Percentiles rank a stretch among this genome's conserved stretches.
Evolutionary conservation across 2,888 invertebrate genomes (phyloP).

Genomic region (Ophraella communa): DNA sequence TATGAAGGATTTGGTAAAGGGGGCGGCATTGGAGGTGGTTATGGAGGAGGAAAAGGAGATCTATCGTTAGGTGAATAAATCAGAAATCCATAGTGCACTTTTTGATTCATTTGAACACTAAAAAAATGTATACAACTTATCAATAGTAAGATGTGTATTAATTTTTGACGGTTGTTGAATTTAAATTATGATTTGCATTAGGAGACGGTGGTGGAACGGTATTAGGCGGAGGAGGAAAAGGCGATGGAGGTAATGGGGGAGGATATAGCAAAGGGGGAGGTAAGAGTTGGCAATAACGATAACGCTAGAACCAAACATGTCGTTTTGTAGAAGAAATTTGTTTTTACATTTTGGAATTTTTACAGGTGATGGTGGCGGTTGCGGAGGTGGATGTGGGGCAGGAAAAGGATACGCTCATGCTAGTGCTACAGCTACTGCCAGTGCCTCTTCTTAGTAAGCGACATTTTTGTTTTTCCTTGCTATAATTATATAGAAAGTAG

Average conservation of each 20-base stretch:
- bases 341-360: background rate
- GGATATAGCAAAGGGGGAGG: background rate
- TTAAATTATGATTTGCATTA: background rate
- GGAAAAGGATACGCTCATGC: constrained; percentile 4
- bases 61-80: constrained; percentile 14
- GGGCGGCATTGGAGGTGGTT: background rate
- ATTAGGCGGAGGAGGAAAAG: background rate
- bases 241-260: constrained; percentile 8
- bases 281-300: background rate
- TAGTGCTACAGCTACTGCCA: constrained; percentile 10
- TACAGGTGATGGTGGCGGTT: constrained; percentile 26
- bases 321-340: no score
- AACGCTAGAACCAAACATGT: no score
- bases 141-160: no score
- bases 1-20: background rate
- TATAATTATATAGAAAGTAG: no score
- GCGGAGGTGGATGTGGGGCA: constrained; percentile 14
- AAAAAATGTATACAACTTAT: no score
- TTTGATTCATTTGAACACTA: no score
- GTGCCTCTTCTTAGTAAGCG: constrained; percentile 24
- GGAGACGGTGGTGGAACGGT: background rate
- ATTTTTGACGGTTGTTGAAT: background rate
- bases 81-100: background rate
- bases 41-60: background rate
- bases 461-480: background rate